Evolutionary conservation across 2,113 vertebrate genomes (phyloP), one percentile per base, ranked within the genome.

Genomic region (Brachionichthys hirsutus): DNA sequence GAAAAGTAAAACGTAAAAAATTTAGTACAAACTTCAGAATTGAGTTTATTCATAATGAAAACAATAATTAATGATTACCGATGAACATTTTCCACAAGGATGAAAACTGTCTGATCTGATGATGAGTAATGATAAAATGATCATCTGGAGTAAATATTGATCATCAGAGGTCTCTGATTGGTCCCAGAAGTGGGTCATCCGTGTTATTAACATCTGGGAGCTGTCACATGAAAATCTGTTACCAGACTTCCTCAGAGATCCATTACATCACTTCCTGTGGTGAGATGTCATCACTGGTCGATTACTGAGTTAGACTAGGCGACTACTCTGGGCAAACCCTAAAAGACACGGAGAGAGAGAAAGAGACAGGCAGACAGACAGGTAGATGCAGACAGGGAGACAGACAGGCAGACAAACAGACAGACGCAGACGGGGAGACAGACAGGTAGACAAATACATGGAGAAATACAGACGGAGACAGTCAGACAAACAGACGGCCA

Each of bases 251-350:
- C 68, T 80, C 70, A 62, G 56, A 70, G 62, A 58, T 73, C 55
- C 62, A 45, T 70, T 77, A 77, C 70, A 75, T 78, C 77, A 54
- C 77, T 83, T 83, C 70, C 67, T 79, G 61, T 75, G 62, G 73
- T 41, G 59, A 53, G 66, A 68, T 6, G 64, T 80, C 73, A 58
- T 78, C 77, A 63, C 19, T 62, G 68, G 72, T 55, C 19, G 62
- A 56, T 16, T 38, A 56, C 56, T 62, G 62, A 17, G 44, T 77
- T 83, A 88, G 64, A 88, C 81, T 56, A 88, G 77, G 9, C 83
- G 83, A 75, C 87, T 84, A 68, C 49, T 81, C 77, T 84, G 85
- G 65, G 66, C 75, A 70, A 85, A 85, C 52, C 87, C 87, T 88
- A 71, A 30, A 77, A 58, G 57, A 78, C 40, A 76, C 64, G 81